Evolutionary conservation across 2,888 invertebrate species (phyloP).

Genomic region (Apodemia mormo): DNA sequence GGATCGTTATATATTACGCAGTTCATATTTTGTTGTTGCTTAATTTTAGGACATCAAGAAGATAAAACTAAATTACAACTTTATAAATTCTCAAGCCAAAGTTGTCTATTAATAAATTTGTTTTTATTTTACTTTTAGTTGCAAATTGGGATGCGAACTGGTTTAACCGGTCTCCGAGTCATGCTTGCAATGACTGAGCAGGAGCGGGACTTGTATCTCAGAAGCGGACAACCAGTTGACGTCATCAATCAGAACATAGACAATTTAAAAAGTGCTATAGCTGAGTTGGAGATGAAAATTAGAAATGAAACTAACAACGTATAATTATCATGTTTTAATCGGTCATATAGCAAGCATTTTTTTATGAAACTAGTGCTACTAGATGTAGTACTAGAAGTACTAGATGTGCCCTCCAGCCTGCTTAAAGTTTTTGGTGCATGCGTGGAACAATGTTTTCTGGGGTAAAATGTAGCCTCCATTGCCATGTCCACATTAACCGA

Average conservation of each 20-base stretch:
- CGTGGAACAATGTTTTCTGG: too few relatives aligned
- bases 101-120: too few relatives aligned
- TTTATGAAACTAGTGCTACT: neutral
- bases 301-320: neutral
- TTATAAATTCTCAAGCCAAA: too few relatives aligned
- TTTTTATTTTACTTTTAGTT: neutral
- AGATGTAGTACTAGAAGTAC: neutral
- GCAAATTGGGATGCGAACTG: neutral
- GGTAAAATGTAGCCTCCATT: too few relatives aligned
- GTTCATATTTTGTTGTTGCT: too few relatives aligned
- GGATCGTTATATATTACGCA: too few relatives aligned
- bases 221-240: neutral
- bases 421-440: too few relatives aligned
- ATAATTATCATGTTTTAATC: neutral
- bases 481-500: too few relatives aligned
- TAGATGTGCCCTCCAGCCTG: neutral
- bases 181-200: constrained; percentile 2
- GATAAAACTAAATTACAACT: too few relatives aligned
- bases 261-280: constrained; percentile 30
- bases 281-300: neutral
- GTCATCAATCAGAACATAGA: constrained; percentile 31
- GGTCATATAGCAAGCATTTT: neutral
- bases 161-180: neutral
- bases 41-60: too few relatives aligned
- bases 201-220: neutral